These are phyloP conservation scores for Grus americana DNA, from an alignment of 2,113 vertebrate species.

Conservation along the genomic window DNA sequence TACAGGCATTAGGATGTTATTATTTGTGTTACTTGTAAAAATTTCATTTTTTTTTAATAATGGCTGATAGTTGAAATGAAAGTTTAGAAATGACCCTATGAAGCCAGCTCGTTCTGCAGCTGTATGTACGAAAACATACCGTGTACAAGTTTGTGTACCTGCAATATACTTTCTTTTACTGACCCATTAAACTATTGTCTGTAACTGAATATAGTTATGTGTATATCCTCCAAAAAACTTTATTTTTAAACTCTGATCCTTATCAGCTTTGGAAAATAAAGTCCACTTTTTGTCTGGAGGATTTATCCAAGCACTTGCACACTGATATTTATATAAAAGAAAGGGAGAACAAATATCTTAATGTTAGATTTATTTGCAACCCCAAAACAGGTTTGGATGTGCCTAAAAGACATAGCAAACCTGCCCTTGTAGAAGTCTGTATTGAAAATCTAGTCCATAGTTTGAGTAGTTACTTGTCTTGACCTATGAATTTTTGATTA, in stretches of 20 bases:
- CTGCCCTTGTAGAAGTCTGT: background rate
- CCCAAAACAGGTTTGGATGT: background rate
- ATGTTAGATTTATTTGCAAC: background rate
- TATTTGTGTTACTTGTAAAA: background rate
- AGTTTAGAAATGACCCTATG: background rate
- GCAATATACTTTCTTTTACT: background rate
- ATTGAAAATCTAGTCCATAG: background rate
- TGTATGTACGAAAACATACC: background rate
- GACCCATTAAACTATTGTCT: background rate
- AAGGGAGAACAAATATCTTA: background rate
- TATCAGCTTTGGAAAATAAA: background rate
- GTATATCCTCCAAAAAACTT: background rate
- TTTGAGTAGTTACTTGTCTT: background rate
- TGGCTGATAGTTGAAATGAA: background rate
- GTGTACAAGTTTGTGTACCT: fast-evolving
- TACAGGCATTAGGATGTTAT: background rate
- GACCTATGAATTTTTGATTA: background rate
- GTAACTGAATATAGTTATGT: background rate
- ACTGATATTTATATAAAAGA: background rate
- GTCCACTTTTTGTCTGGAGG: background rate
- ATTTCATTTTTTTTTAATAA: background rate
- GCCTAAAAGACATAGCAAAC: background rate
- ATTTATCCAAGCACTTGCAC: background rate
- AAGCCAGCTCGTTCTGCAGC: background rate
- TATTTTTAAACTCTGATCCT: background rate